Conservation (phyloP, 2,888 invertebrate species). For the Tiphia femorata region DNA sequence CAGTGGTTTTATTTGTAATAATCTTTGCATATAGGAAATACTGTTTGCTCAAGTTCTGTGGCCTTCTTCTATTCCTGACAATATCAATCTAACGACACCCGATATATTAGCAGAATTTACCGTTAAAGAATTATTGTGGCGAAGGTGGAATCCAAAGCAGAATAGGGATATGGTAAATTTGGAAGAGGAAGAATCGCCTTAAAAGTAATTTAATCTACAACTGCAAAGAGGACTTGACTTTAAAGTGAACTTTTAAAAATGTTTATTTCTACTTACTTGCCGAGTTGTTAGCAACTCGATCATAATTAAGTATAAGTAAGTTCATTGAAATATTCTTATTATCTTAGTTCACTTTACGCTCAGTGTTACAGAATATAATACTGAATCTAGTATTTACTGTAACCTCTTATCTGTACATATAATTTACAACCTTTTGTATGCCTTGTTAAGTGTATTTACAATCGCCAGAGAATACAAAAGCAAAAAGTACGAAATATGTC, state of each 20-base stretch:
- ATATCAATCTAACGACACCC: slow-evolving; percentile 63
- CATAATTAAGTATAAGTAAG: neutral
- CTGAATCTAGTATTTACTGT: neutral
- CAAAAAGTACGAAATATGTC: too few relatives aligned
- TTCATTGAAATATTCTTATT: neutral
- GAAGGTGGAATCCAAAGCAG: slow-evolving; percentile 74
- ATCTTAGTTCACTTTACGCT: too few relatives aligned
- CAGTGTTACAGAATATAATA: too few relatives aligned
- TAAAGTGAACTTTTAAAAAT: neutral
- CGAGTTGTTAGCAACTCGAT: neutral
- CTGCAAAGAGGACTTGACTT: too few relatives aligned
- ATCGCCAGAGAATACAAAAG: too few relatives aligned
- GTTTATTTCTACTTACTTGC: neutral
- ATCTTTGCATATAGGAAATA: slow-evolving; percentile 73
- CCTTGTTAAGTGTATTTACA: too few relatives aligned
- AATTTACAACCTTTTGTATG: too few relatives aligned
- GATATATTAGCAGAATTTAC: slow-evolving; percentile 72
- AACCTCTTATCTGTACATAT: too few relatives aligned
- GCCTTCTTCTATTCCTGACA: slow-evolving; percentile 64
- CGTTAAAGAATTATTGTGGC: slow-evolving; percentile 77
- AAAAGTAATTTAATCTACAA: slow-evolving; percentile 12
- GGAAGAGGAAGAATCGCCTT: slow-evolving; percentile 59
- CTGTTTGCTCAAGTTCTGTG: slow-evolving; percentile 76
- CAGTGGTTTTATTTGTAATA: too few relatives aligned
- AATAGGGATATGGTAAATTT: slow-evolving; percentile 52